Base-by-base conservation (phyloP, 2,888 invertebrate genomes). In the Spodoptera exigua region DNA sequence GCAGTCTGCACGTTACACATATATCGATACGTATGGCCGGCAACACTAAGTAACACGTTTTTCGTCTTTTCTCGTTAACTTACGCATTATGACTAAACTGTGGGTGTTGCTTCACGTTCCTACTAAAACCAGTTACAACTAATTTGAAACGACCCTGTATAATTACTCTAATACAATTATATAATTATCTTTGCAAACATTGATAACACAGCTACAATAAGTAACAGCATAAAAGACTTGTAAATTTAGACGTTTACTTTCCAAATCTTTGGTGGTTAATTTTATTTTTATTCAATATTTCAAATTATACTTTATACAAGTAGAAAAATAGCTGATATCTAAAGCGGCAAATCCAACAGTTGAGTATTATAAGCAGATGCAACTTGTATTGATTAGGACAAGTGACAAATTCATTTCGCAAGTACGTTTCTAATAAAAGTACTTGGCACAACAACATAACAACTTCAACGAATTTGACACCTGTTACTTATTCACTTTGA, bases 201-300 rank as follows among this genome's bases (percentile, higher is more conserved):
- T 59, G 47, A 56, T 69, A 74, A 62, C 63, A 61, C 57, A 57
- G 61, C 53, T 70, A 62, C 54, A 59, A 63, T 56, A 56, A 56
- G 57, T 66, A 59, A 67, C 59, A 70, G 63, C 56, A 53, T 71
- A 61, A 61, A 73, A 51, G n/a, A 64, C 66, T 57, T 69, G 57
- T 58, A 64, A 73, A 70, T 74, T 78, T 72, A 47, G 66, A 72
- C 72, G 69, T 76, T 78, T 77, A 79, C 51, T 65, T 76, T 71
- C 81, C 70, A 85, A 84, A 82, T 87, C 85, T 88, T 88, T 86
- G 83, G 86, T 86, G 83, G 81, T 79, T 79, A 79, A 82, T 83
- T 84, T 80, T 72, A 76, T 82, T 79, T 68, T 54, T 65, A 58
- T 56, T 61, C 21, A 64, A 51, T 54, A 61, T 64, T 65, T 62